These are phyloP conservation scores for Carcharodon carcharias DNA, from an alignment of 2,797 vertebrate species.

Conservation along the genomic window DNA sequence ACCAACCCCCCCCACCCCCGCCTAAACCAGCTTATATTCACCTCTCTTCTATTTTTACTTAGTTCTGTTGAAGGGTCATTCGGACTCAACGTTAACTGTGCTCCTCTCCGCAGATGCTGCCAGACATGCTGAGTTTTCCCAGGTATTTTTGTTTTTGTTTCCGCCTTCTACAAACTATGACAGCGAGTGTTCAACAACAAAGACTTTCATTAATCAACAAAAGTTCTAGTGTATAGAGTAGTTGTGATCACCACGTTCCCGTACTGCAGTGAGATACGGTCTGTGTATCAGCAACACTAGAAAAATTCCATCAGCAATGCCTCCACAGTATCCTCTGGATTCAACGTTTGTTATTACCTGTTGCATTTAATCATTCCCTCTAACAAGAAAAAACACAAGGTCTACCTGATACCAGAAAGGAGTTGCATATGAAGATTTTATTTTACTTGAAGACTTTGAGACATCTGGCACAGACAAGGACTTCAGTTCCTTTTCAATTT, in stretches of 20 bases:
- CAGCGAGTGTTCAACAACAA: not conserved
- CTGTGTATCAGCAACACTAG: not conserved
- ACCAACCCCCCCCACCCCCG: no score
- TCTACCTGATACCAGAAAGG: conserved; percentile 65
- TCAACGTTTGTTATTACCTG: not conserved
- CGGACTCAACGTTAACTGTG: no score
- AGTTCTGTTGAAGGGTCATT: no score
- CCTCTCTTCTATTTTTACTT: no score
- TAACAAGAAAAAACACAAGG: not conserved
- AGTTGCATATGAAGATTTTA: conserved; percentile 50
- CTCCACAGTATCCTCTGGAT: not conserved
- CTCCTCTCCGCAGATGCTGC: no score
- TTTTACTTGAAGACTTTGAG: not conserved
- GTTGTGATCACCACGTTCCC: not conserved
- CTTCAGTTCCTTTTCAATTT: conserved; percentile 52
- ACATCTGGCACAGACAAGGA: conserved; percentile 39
- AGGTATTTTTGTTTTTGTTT: no score
- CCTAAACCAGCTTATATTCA: no score
- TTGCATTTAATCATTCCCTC: not conserved
- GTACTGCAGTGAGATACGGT: not conserved
- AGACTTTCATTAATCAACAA: not conserved
- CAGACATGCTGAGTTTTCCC: no score
- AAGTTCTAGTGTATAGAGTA: not conserved
- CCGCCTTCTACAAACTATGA: not conserved
- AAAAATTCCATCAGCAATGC: not conserved